Evolutionary conservation across 2,797 vertebrate genomes (phyloP), one percentile per base, ranked within the genome.

Genomic region (Falco biarmicus): DNA sequence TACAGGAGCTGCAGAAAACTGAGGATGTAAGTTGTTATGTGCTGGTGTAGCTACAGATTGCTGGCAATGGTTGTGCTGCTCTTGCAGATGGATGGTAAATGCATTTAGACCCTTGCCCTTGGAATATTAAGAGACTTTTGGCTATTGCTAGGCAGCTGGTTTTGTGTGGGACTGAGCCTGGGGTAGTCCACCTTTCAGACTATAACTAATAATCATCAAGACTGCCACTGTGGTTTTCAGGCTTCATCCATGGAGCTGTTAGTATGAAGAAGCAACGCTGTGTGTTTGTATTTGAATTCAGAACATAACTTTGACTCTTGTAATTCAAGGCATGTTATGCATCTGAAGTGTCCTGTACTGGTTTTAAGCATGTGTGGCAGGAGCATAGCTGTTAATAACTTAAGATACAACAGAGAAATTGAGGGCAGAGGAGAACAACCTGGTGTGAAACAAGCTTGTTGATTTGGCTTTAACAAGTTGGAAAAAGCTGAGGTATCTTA

Each of bases 131-230:
- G 43, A 47, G 41, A 24, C 10, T 31, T 48, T 7, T 18, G 9
- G 19, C 12, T 39, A 1, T 11, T 41, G 71, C 34, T 20, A 10
- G 78, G 54, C 60, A 29, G 28, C 32, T 47, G 61, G 9, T 43
- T n/a, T 34, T 15, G 10, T 9, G 28, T 5, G 18, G 41, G 54
- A 12, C 53, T 32, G 61, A 28, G 48, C 24, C 39, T 68, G 29
- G 22, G 37, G 4, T 10, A 50, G 53, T 11, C 9, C 0, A 1
- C 29, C 7, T 50, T 32, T 16, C 71, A 21, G 10, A 2, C 64
- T 34, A 2, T 2, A 16, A 5, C 20, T 21, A 3, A 9, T 8
- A 24, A 5, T 47, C 13, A 11, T 7, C 10, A 3, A 10, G 15
- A 3, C 16, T 25, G 1, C 26, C 9, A 13, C 5, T 4, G 14